Evolutionary conservation across 2,888 invertebrate species (phyloP), one percentile per base, ranked within the genome.

Genomic region (Tuta absoluta): DNA sequence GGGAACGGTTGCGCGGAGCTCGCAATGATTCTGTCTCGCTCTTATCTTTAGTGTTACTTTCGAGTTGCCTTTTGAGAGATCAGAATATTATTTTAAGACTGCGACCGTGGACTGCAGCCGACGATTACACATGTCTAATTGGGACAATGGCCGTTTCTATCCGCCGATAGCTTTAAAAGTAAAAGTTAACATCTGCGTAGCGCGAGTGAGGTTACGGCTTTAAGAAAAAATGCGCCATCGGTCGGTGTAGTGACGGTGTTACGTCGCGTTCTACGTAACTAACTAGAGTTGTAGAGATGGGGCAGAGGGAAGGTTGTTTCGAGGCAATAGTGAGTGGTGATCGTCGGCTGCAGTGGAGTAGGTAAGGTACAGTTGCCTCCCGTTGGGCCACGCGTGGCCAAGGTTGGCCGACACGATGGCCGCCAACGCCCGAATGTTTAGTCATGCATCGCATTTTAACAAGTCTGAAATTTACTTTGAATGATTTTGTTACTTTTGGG

Each of bases 1-100:
- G 91, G 91, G 91, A 89, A 90, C 91, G 91, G 89, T 82, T 78
- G 88, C 87, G 81, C 76, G 75, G 76, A 79, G 71, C 75, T 71
- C 70, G 68, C 68, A 73, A 71, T 70, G 71, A 69, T 70, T 77
- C 51, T 64, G 45, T 57, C 69, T 75, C 71, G 73, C 72, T 75
- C 51, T 76, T 72, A 61, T 51, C 51, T 63, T 58, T 62, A 64
- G 71, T 77, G 75, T 68, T 71, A 74, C 75, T 73, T 73, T 75
- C 71, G 66, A 72, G 72, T 72, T 76, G 74, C 76, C 75, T 74
- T 74, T 72, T 75, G 75, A 75, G 73, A 79, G 76, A 73, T 76
- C 70, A 68, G 70, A 72, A 69, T 69, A 66, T 69, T 69, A 68
- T 41, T 63, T 63, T 64, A 65, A 64, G 64, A 57, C 49, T 57